A percentile compares a stretch with the other conserved stretches of the same genome.
Conservation (phyloP, 2,888 invertebrate species). For the Sclerodermus sp. region DNA sequence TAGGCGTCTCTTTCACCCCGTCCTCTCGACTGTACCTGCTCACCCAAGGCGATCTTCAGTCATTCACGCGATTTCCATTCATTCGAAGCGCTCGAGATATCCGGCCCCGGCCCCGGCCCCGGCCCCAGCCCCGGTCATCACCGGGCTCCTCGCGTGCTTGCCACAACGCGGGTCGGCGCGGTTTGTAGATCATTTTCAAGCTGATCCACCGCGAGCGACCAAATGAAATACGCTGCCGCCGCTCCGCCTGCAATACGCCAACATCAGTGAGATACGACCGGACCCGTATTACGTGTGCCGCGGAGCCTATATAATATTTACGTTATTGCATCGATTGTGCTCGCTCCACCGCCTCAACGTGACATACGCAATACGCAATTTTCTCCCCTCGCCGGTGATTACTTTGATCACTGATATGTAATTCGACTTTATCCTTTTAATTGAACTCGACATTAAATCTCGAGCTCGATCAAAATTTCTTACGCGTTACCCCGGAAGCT, state of each 20-base stretch:
- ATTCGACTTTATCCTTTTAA: no score
- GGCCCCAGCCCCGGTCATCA: background rate
- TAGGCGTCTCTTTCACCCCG: constrained; percentile 1
- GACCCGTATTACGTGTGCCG: background rate
- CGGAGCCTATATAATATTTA: background rate
- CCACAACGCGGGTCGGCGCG: no score
- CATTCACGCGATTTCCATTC: constrained; percentile 44
- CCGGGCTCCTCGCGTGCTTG: background rate
- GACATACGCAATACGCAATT: no score
- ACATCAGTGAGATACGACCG: background rate
- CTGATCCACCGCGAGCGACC: no score
- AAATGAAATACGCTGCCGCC: background rate
- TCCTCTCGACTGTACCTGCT: constrained; percentile 8
- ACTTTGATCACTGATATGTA: no score
- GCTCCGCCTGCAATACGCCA: background rate
- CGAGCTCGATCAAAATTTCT: no score
- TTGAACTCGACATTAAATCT: no score
- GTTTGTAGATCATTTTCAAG: no score
- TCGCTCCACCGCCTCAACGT: background rate
- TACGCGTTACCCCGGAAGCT: no score
- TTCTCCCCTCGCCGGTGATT: no score
- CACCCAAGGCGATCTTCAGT: constrained; percentile 25
- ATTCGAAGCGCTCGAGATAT: constrained; percentile 11
- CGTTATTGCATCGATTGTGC: background rate
- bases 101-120: background rate